Percentiles rank a stretch among this genome's conserved stretches.
Conservation (phyloP, 1,140 invertebrate species). For the Trichonephila clavipes region DNA sequence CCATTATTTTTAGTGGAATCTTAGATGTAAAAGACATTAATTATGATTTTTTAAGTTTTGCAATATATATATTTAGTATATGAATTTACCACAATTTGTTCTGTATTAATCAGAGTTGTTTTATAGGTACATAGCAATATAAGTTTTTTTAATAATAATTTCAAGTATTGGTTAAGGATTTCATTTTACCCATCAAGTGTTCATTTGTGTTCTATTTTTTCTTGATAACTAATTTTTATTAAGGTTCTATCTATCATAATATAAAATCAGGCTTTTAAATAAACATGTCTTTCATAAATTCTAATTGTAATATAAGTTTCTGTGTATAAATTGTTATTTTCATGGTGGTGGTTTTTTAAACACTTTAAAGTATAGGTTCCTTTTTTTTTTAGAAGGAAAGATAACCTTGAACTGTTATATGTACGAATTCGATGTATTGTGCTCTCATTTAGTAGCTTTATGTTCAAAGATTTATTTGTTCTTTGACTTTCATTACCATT, state of each 20-base stretch:
- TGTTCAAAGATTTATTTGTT: neutral
- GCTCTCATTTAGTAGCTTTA: neutral
- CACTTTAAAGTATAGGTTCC: neutral
- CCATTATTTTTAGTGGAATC: no score
- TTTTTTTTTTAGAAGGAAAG: neutral
- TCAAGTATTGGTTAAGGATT: neutral
- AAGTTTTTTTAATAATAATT: no score
- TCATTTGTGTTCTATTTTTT: conserved; percentile 11
- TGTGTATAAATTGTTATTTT: neutral
- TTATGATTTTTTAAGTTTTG: no score
- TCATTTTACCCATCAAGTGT: neutral
- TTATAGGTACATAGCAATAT: no score
- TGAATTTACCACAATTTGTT: no score
- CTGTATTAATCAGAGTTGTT: no score
- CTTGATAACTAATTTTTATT: neutral
- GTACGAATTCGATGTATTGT: neutral
- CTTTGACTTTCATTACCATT: neutral
- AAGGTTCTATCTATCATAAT: conserved; percentile 3
- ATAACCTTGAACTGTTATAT: neutral
- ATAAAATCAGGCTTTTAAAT: neutral
- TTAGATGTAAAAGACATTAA: no score
- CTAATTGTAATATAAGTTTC: neutral
- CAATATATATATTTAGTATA: no score
- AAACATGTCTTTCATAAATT: conserved; percentile 6
- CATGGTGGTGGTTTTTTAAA: neutral